Percentiles rank a stretch among this genome's conserved stretches.
Evolutionary conservation across 35 echinoderm and acorn worm species (phyloP).

Genomic region (Nesometra sesokonis): DNA sequence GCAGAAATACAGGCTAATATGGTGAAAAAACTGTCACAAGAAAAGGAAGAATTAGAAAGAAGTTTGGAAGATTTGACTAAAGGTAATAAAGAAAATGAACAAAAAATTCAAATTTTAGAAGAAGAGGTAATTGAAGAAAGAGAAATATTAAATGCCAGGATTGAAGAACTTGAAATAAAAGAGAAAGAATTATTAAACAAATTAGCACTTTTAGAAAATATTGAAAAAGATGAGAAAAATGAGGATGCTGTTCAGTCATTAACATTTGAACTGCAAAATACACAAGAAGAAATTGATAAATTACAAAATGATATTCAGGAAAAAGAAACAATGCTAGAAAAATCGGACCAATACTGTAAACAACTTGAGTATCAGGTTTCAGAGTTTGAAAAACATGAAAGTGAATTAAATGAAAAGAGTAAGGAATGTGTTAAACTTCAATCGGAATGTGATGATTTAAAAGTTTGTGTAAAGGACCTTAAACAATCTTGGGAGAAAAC

Average conservation of each 20-base stretch:
- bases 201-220: not conserved
- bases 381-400: not conserved
- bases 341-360: not conserved
- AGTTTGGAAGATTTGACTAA: not conserved
- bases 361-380: not conserved
- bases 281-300: not conserved
- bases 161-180: not conserved
- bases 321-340: not conserved
- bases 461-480: not conserved
- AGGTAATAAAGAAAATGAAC: not conserved
- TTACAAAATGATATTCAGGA: not conserved
- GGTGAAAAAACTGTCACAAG: not conserved
- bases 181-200: not conserved
- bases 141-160: not conserved
- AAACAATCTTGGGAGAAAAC: too few relatives aligned
- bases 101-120: not conserved
- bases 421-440: not conserved
- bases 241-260: not conserved
- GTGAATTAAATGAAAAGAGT: not conserved
- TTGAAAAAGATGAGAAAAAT: not conserved
- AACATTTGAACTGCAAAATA: not conserved
- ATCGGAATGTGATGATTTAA: not conserved
- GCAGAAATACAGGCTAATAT: not conserved
- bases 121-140: not conserved
- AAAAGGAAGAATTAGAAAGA: not conserved